Conservation (phyloP, 2,797 vertebrate genomes). For the Rhinella marina region DNA sequence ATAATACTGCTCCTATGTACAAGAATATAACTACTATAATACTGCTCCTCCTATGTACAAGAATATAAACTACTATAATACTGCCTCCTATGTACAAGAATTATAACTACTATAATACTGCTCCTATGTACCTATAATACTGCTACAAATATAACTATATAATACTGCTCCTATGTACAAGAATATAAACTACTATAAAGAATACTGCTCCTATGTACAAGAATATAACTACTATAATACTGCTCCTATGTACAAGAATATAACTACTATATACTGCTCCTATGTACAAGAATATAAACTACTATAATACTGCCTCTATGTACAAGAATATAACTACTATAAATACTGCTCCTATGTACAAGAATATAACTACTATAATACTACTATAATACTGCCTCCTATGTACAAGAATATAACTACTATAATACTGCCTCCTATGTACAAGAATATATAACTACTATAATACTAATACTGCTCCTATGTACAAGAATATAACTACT, state of each 20-base stretch:
- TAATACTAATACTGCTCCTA: background rate
- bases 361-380: slow-evolving; percentile 14
- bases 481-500: slow-evolving; percentile 2
- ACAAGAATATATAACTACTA: slow-evolving; percentile 1
- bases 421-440: slow-evolving; percentile 4
- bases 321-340: no score
- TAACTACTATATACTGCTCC: slow-evolving; percentile 1
- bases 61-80: slow-evolving; percentile 21
- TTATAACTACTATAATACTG: slow-evolving; percentile 22
- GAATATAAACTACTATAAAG: slow-evolving; percentile 21
- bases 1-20: slow-evolving; percentile 17
- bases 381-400: no score
- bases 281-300: no score
- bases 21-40: slow-evolving; percentile 22
- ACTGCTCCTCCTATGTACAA: background rate
- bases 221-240: slow-evolving; percentile 19
- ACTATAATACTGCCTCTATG: no score
- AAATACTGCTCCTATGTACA: background rate
- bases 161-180: slow-evolving; percentile 6
- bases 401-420: slow-evolving; percentile 12
- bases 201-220: slow-evolving; percentile 5
- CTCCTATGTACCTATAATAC: slow-evolving; percentile 7
- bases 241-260: background rate
- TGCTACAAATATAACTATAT: slow-evolving; percentile 15
- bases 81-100: slow-evolving; percentile 7